Conservation (phyloP, 2,797 vertebrate genomes). For the Hozukius guyotensis region DNA sequence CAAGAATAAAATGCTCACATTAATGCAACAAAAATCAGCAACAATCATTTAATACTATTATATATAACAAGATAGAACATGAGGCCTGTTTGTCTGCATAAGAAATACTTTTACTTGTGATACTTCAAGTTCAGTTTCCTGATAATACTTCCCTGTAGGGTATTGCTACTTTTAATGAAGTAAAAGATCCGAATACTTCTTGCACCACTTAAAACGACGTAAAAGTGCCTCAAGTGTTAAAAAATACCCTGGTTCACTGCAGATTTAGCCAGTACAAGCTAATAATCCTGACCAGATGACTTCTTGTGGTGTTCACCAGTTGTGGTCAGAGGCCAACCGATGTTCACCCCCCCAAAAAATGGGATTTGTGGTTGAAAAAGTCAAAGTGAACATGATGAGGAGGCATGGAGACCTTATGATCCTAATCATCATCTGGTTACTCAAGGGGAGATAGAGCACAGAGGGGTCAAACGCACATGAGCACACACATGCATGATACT, state of each 20-base stretch:
- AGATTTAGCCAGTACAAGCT: neutral
- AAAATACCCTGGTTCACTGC: neutral
- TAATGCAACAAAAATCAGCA: neutral
- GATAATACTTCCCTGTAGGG: too few relatives aligned
- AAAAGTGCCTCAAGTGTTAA: neutral
- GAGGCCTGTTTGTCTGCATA: too few relatives aligned
- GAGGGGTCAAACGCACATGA: conserved; percentile 38
- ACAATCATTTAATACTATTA: neutral
- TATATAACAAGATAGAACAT: neutral
- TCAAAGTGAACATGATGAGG: conserved; percentile 64
- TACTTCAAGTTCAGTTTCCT: neutral
- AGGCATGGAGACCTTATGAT: conserved; percentile 68
- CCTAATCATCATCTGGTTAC: conserved; percentile 73
- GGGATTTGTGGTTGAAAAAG: conserved; percentile 38
- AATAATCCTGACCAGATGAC: conserved; percentile 72
- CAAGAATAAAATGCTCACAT: neutral
- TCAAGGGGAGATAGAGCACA: conserved; percentile 35
- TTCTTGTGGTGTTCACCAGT: conserved; percentile 9
- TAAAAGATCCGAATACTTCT: neutral
- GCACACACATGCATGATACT: conserved; percentile 24
- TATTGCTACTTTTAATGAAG: neutral
- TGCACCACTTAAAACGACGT: neutral
- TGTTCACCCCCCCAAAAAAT: conserved; percentile 29
- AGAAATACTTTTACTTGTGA: neutral
- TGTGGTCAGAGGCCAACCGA: conserved; percentile 60